Evolutionary conservation across 2,888 invertebrate genomes (phyloP).

Genomic region (Drosophila colorata): DNA sequence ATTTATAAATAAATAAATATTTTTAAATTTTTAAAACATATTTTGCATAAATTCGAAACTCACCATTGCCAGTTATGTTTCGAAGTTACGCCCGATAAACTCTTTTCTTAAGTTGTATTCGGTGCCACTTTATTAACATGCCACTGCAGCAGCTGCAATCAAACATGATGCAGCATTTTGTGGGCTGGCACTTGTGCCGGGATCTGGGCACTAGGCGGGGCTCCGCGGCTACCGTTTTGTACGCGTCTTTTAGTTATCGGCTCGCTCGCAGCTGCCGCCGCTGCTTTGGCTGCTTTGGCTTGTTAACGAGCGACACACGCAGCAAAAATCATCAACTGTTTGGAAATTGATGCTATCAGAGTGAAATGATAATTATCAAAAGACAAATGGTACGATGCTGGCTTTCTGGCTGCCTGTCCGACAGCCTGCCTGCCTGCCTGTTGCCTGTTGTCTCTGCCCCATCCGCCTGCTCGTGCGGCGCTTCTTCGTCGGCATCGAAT

Average conservation of each 20-base stretch:
- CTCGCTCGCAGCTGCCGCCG: slow-evolving; percentile 47
- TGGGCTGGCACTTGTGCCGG: slow-evolving; percentile 32
- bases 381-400: slow-evolving; percentile 69
- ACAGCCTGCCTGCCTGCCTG: not conserved
- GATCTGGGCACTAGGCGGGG: slow-evolving; percentile 17
- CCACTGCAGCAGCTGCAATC: slow-evolving; percentile 47
- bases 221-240: slow-evolving; percentile 68
- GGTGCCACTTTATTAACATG: not conserved
- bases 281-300: slow-evolving; percentile 29
- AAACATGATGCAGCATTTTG: slow-evolving; percentile 49
- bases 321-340: slow-evolving; percentile 77
- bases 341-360: slow-evolving; percentile 76
- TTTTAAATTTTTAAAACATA: too few species aligned
- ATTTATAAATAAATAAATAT: too few species aligned
- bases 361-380: slow-evolving; percentile 77
- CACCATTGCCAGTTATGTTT: not conserved
- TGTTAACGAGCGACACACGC: slow-evolving; percentile 78
- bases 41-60: not conserved
- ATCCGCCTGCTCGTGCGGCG: slow-evolving; percentile 20
- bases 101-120: not conserved
- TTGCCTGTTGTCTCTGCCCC: slow-evolving; percentile 3
- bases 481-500: slow-evolving; percentile 45
- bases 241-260: slow-evolving; percentile 70
- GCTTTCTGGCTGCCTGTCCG: slow-evolving; percentile 17
- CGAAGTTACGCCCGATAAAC: not conserved